Evolutionary conservation across 2,113 vertebrate species (phyloP).

Genomic region (Syrmaticus mikado): DNA sequence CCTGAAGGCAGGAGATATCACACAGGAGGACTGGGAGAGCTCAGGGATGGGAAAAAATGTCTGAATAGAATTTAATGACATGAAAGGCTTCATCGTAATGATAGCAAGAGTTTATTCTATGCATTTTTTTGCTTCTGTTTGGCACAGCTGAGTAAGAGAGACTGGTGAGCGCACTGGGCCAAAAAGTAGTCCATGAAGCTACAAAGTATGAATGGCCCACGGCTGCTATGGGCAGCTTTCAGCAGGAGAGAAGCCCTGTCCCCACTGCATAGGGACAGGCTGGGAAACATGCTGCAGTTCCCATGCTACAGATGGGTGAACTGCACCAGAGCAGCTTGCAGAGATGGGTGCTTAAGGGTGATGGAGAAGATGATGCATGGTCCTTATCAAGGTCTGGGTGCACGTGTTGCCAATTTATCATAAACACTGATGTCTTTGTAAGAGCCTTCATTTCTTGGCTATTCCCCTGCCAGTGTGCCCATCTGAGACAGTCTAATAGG

Average conservation of each 20-base stretch:
- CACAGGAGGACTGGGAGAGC: not conserved
- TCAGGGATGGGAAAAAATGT: not conserved
- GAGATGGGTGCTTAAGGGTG: not conserved
- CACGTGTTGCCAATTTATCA: not conserved
- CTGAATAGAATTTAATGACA: not conserved
- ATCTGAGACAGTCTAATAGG: not conserved
- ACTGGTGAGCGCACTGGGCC: not conserved
- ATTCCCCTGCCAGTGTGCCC: not conserved
- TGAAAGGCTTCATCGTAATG: not conserved
- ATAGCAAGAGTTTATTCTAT: not conserved
- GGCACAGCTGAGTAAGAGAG: not conserved
- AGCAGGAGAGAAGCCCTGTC: not conserved
- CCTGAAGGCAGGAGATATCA: not conserved
- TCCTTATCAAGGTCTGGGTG: not conserved
- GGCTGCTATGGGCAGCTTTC: not conserved
- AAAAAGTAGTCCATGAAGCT: not conserved
- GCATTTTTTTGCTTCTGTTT: not conserved
- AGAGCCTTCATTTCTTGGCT: not conserved
- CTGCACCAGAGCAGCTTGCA: not conserved
- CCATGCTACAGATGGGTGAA: not conserved
- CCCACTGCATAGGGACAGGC: not conserved
- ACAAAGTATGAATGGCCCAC: not conserved
- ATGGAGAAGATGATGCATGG: not conserved
- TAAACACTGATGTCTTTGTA: not conserved
- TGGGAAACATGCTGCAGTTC: not conserved